phyloP scores from a whole-genome alignment of 1,140 invertebrate genomes.

The Watersipora subatra region DNA sequence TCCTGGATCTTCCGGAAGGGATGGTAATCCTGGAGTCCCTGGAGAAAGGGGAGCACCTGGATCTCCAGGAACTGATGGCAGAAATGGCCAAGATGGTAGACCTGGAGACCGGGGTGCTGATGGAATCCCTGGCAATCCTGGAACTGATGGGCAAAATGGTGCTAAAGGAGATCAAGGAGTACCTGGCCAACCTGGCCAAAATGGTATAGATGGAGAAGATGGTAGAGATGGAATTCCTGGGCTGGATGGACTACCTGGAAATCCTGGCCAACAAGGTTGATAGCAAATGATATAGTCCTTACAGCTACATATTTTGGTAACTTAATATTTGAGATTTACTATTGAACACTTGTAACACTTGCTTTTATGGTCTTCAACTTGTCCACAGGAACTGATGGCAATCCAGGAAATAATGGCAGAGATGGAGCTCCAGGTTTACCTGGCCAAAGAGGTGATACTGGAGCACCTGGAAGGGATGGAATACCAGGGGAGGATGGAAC shows the following conservation, averaged over 20 bases:
- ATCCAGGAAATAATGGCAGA: conserved; percentile 5
- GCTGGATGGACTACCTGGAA: background rate
- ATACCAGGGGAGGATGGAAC: background rate
- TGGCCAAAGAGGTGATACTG: background rate
- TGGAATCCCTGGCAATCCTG: background rate
- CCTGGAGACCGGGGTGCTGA: background rate
- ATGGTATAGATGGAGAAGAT: conserved; percentile 6
- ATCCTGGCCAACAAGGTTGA: background rate
- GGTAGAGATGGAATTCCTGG: conserved; percentile 43
- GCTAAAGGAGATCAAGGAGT: background rate
- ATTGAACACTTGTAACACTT: background rate
- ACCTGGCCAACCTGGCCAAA: conserved; percentile 6
- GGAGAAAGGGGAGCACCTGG: background rate
- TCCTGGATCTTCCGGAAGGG: background rate
- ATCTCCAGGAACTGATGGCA: background rate
- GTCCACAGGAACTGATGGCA: background rate
- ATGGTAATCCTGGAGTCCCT: background rate
- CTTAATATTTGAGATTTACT: background rate
- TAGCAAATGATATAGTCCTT: background rate
- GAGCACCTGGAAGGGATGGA: too few species aligned
- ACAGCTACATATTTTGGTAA: background rate
- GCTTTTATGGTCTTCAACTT: too few species aligned
- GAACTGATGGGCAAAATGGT: background rate
- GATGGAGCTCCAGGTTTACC: conserved; percentile 8
- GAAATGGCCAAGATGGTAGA: background rate